Evolutionary conservation across 2,888 invertebrate genomes (phyloP), one percentile per base, ranked within the genome.

Genomic region (Callyntrura guangdongensis): DNA sequence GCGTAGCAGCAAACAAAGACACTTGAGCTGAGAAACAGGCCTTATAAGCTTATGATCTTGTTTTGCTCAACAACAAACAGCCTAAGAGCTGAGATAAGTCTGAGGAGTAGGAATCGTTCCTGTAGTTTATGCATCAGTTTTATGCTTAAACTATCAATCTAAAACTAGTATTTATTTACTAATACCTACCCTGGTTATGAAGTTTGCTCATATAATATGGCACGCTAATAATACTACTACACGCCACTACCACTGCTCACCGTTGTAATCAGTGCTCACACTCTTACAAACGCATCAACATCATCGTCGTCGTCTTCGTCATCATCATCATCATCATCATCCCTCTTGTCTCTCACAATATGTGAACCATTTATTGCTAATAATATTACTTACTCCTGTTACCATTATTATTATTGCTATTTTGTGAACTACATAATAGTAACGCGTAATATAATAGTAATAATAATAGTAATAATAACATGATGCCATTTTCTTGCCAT

Each of bases 1-100:
- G 22, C 49, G 22, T n/a, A 47, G 27, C 74, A 72, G 47, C 25
- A 45, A 12, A 36, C 67, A 36, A 36, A 61, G 36, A 81, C 53
- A 17, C n/a, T 67, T 83, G 61, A 83, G 84, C 74, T 77, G 85
- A 53, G 47, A 85, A 81, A 20, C 64, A 90, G 45, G 12, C 69
- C 83, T 74, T 86, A 79, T 79, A 79, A 79, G 87, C 64, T 20
- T 74, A 85, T 90, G 67, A 49, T 90, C 82, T 82, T 79, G 67
- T 81, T 67, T 90, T 47, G 12, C 53, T 49, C 74, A 74, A 74
- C 49, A 74, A 45, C n/a, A n/a, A n/a, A 36, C 36, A 36, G 36
- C 36, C 36, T 36, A 2, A 36, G n/a, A n/a, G n/a, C 36, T 36
- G 36, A n/a, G 25, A 69, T 53, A 77, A 77, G 25, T 49, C 9